phyloP scores from a whole-genome alignment of 2,113 vertebrate genomes.

The Catharus bicknelli region DNA sequence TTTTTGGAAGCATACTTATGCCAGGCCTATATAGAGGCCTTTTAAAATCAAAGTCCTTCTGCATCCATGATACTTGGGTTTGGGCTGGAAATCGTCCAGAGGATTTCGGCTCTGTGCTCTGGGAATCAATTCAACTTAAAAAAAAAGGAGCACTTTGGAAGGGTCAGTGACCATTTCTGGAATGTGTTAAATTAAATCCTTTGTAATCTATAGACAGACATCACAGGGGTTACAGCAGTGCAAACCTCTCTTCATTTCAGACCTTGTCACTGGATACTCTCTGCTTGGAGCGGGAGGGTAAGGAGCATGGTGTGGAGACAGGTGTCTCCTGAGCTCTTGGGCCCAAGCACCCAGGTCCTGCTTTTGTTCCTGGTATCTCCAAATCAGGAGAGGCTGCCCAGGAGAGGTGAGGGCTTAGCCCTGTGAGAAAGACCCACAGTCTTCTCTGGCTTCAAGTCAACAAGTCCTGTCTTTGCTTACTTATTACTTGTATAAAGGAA shows the following conservation, averaged over 20 bases:
- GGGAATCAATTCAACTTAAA: not conserved
- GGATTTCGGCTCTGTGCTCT: accelerated
- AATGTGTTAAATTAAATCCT: conserved; percentile 28
- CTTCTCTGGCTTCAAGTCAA: not conserved
- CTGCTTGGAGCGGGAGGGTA: accelerated
- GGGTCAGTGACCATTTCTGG: not conserved
- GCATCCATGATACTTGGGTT: not conserved
- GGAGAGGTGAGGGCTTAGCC: not conserved
- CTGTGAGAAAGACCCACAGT: not conserved
- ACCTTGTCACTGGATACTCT: conserved; percentile 21
- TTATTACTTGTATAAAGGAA: conserved; percentile 38
- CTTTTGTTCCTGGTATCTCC: conserved; percentile 11
- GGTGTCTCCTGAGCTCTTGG: not conserved
- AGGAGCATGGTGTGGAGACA: not conserved
- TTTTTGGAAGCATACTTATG: not conserved
- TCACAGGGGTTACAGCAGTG: not conserved
- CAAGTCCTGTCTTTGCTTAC: not conserved
- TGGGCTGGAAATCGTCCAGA: not conserved
- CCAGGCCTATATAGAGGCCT: not conserved
- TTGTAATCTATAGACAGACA: not conserved
- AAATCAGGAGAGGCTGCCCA: not conserved
- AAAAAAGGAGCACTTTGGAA: not conserved
- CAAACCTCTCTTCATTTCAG: not conserved
- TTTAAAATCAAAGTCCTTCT: not conserved
- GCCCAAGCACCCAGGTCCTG: not conserved